Percentiles rank a stretch among this genome's conserved stretches.
These are phyloP conservation scores for Rhinoderma darwinii DNA, from an alignment of 2,113 vertebrate genomes.

Conservation along the genomic window DNA sequence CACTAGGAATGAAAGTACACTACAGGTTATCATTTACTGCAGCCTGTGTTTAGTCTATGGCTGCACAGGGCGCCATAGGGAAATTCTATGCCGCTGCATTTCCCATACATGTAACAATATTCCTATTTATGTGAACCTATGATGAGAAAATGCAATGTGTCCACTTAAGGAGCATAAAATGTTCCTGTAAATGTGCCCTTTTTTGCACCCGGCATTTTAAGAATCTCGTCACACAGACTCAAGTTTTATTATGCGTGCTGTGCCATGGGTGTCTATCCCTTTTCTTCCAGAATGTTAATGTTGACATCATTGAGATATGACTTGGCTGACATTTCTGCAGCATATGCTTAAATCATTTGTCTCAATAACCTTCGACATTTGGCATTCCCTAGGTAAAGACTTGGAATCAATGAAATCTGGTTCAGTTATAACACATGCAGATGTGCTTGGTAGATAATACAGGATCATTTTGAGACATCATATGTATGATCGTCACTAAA, in stretches of 20 bases:
- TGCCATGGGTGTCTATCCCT: background rate
- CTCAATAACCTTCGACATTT: background rate
- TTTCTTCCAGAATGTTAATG: background rate
- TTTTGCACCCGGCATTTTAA: background rate
- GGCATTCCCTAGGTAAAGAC: background rate
- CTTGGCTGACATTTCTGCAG: background rate
- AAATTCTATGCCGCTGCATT: no score
- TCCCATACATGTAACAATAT: no score
- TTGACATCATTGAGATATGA: background rate
- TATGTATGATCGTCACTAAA: background rate
- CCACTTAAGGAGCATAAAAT: background rate
- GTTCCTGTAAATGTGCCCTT: background rate
- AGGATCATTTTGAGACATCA: background rate
- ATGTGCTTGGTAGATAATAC: background rate
- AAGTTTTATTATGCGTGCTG: background rate
- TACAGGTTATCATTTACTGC: no score
- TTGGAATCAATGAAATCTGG: background rate
- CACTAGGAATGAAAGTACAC: no score
- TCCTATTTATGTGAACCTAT: no score
- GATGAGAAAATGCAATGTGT: background rate
- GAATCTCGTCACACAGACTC: background rate
- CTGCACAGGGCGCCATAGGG: no score
- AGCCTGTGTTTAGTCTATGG: no score
- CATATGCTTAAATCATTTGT: slow-evolving; percentile 15
- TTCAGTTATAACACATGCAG: slow-evolving; percentile 8